phyloP scores from a whole-genome alignment of 2,888 invertebrate species.

The Trissoscelio sp. region DNA sequence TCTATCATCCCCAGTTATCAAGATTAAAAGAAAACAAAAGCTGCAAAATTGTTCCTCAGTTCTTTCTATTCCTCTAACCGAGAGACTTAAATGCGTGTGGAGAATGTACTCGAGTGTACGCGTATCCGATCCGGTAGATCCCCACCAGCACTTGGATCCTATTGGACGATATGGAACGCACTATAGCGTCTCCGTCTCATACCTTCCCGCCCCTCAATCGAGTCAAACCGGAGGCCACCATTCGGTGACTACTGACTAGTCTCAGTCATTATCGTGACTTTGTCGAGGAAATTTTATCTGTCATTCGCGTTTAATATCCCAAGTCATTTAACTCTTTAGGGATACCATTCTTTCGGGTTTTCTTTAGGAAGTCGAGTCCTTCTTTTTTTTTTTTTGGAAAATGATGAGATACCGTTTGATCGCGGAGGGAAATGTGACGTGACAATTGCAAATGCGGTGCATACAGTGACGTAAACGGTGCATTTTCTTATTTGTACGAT shows the following conservation, averaged over 20 bases:
- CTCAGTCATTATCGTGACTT: slow-evolving; percentile 58
- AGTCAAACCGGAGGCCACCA: slow-evolving; percentile 40
- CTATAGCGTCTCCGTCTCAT: slow-evolving; percentile 55
- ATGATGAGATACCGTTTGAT: slow-evolving; percentile 45
- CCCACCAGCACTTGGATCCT: slow-evolving; percentile 56
- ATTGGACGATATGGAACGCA: slow-evolving; percentile 57
- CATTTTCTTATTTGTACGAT: slow-evolving; percentile 21
- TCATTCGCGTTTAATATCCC: not conserved
- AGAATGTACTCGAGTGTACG: slow-evolving; percentile 30
- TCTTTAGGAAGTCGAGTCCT: not conserved
- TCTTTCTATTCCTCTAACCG: too few relatives aligned
- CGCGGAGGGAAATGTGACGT: slow-evolving; percentile 59
- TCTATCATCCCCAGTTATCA: too few relatives aligned
- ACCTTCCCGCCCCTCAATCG: slow-evolving; percentile 51
- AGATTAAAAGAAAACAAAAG: not conserved
- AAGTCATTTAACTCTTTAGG: not conserved
- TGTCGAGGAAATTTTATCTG: not conserved
- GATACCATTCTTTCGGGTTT: slow-evolving; percentile 6
- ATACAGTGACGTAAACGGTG: slow-evolving; percentile 52
- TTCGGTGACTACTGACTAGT: slow-evolving; percentile 36
- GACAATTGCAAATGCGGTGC: slow-evolving; percentile 57
- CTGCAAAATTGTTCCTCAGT: not conserved
- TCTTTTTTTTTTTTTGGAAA: not conserved
- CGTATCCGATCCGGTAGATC: slow-evolving; percentile 53
- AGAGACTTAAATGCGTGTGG: slow-evolving; percentile 54